Base-by-base conservation (phyloP, 1,140 invertebrate genomes). In the Drosophila grimshawi region DNA sequence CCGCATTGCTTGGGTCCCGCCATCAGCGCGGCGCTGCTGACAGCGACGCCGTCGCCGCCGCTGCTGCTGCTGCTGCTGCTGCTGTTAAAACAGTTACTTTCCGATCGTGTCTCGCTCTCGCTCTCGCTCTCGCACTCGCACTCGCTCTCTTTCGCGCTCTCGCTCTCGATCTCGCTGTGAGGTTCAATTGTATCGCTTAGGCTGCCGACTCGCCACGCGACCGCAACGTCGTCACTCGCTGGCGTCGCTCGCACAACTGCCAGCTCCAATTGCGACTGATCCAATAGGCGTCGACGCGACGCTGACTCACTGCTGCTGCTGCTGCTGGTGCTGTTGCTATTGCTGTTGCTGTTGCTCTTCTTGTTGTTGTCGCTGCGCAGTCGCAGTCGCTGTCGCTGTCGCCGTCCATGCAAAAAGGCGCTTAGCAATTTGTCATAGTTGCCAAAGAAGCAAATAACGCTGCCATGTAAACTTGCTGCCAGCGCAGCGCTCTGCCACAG, bases 141-240 rank as follows among this genome's bases (percentile, higher is more conserved):
- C 66, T 0, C 56, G 48, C 8, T 46, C 66, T 0, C 56, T 37
- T 5, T 46, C 30, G 19, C 49, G 41, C 30, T 48, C 11, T 11
- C 43, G 60, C 41, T 46, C 10, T 32, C 10, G 10, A 11, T 49
- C 11, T 39, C 11, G 4, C n/a, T 43, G 32, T 30, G 32, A 19
- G 19, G 19, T 51, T 45, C 46, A 55, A 30, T 48, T 53, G 70
- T 52, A 43, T 66, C 27, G 65, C 73, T 80, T 19, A 64, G 52
- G 66, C 73, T 73, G 29, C 45, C 71, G 64, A 57, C 51, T 37
- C 61, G 68, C 48, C 35, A 55, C 52, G 68, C 61, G 73, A 53
- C 39, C 67, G 52, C 62, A 72, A 86, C 81, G 81, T 86, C 78
- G 69, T 86, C 82, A 72, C 78, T 86, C 75, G 66, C 57, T 71